phyloP scores from a whole-genome alignment of 2,888 invertebrate genomes.

The Palloptera scutellata region DNA sequence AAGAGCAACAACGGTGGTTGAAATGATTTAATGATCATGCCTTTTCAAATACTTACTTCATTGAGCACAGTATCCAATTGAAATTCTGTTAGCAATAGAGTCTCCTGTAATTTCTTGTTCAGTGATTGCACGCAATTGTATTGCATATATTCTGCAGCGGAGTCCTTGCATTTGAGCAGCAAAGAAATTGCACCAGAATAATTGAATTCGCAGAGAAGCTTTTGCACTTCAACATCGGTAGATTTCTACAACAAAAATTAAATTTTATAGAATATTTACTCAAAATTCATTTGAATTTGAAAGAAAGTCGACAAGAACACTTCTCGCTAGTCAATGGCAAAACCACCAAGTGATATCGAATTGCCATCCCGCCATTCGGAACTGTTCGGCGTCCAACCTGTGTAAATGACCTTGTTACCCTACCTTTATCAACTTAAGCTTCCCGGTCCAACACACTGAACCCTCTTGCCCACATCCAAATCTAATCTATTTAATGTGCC shows the following conservation, averaged over 20 bases:
- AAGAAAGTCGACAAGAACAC: not conserved
- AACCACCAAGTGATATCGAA: not conserved
- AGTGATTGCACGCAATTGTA: slow-evolving; percentile 92
- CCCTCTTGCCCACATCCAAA: too few species aligned
- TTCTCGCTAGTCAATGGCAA: not conserved
- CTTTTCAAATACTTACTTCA: slow-evolving; percentile 68
- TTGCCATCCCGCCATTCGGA: too few species aligned
- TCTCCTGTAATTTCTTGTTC: slow-evolving; percentile 87
- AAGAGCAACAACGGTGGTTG: too few species aligned
- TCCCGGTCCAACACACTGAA: too few species aligned
- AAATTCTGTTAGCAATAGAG: slow-evolving; percentile 88
- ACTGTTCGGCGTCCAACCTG: too few species aligned
- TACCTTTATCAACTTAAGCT: too few species aligned
- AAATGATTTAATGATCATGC: too few species aligned
- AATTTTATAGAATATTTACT: not conserved
- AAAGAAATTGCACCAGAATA: slow-evolving; percentile 91
- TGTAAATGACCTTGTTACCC: too few species aligned
- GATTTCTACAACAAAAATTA: slow-evolving; percentile 67
- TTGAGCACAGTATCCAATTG: slow-evolving; percentile 87
- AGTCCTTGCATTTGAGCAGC: slow-evolving; percentile 85
- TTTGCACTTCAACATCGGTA: slow-evolving; percentile 84
- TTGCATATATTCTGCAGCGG: slow-evolving; percentile 84
- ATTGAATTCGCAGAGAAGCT: slow-evolving; percentile 82
- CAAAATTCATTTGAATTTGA: not conserved
- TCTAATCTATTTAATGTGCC: too few species aligned